phyloP scores from a whole-genome alignment of 1,140 invertebrate species.

The Lethocerus indicus region DNA sequence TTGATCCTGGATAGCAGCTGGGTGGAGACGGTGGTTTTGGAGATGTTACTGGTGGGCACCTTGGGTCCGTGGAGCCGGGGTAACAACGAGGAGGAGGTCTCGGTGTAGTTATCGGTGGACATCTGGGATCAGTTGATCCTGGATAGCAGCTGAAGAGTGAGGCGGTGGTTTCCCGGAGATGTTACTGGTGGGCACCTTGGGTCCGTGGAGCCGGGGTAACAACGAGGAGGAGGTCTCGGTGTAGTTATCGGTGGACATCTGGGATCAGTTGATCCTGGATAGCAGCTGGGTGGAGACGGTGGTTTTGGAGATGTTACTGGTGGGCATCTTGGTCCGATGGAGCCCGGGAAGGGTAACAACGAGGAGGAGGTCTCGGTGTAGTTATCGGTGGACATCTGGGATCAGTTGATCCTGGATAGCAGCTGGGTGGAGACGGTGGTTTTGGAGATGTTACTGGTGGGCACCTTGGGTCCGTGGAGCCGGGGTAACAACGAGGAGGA shows the following conservation, averaged over 20 bases:
- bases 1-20: too few species aligned
- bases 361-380: conserved; percentile 16
- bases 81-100: too few species aligned
- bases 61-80: too few species aligned
- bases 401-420: conserved; percentile 23
- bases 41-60: too few species aligned
- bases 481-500: conserved; percentile 20
- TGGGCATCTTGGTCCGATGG: conserved; percentile 24
- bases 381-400: conserved; percentile 18
- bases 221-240: conserved; percentile 5
- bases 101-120: too few species aligned
- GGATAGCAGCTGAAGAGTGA: too few species aligned
- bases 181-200: conserved; percentile 21
- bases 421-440: conserved; percentile 10
- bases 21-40: too few species aligned
- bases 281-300: conserved; percentile 15
- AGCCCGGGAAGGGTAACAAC: conserved; percentile 23
- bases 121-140: too few species aligned
- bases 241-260: conserved; percentile 13
- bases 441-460: conserved; percentile 16
- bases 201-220: conserved; percentile 21
- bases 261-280: conserved; percentile 19
- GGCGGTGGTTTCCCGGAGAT: too few species aligned
- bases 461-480: conserved; percentile 24
- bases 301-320: conserved; percentile 18